Conservation (phyloP, 2,113 vertebrate genomes). For the Gymnarchus niloticus region DNA sequence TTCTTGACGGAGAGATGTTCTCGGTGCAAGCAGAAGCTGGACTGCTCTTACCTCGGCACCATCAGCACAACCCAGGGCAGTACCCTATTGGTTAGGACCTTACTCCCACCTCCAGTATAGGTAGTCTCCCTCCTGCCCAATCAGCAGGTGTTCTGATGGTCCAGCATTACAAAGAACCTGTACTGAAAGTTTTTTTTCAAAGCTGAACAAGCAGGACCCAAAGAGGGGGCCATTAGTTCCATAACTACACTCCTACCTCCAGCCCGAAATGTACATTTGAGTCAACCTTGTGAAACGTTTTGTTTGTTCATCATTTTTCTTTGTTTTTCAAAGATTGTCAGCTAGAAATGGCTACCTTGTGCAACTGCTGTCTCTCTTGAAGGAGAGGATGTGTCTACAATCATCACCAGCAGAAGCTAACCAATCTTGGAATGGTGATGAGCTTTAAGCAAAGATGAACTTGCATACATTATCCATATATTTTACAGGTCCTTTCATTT, state of each 20-base stretch:
- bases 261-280: neutral
- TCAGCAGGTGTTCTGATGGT: neutral
- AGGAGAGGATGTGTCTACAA: neutral
- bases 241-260: neutral
- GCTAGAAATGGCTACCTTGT: neutral
- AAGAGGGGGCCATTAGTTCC: neutral
- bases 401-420: neutral
- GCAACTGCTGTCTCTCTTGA: neutral
- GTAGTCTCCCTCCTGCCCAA: neutral
- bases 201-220: neutral
- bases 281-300: neutral
- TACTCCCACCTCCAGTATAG: neutral
- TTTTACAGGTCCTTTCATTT: neutral
- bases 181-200: neutral
- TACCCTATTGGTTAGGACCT: neutral
- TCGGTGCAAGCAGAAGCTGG: neutral
- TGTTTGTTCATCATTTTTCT: too few species aligned
- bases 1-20: neutral
- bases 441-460: neutral
- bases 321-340: too few species aligned
- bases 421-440: neutral
- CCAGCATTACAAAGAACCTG: neutral
- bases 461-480: neutral
- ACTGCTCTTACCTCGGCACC: neutral
- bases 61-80: neutral